Evolutionary conservation across 2,113 vertebrate genomes (phyloP), one percentile per base, ranked within the genome.

Genomic region (Atractosteus spatula): DNA sequence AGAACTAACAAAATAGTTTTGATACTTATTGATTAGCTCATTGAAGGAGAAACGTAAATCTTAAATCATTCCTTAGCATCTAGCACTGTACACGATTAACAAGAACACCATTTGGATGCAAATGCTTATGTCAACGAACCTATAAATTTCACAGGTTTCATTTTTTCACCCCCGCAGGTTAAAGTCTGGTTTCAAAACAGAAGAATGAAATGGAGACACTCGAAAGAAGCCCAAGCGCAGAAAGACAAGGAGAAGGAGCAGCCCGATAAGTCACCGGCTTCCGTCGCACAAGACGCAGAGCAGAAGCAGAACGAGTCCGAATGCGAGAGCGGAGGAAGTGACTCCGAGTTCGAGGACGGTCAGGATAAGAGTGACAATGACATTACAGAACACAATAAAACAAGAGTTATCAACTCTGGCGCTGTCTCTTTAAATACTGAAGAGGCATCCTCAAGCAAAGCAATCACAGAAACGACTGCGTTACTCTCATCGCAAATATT

Each of bases 181-280:
- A 98, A 99, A 78, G 97, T 99, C 42, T 99, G 97, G 97, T 98
- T 98, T 83, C 97, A 99, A 87, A 99, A 98, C 89, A 87, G 97
- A 16, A 87, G 97, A 71, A 99, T 98, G 97, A 98, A 99, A 84
- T 98, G 97, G 97, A 88, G 97, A 67, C 97, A 99, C 76, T 99
- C 97, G 68, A 98, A 99, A 76, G 97, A 98, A 81, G 97, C 97
- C 0, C 97, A 98, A 84, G 95, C 95, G 0, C 96, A 99, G 82
- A 98, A 98, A 74, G 97, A 98, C 81, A 98, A 98, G 75, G 96
- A 98, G 72, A 94, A 96, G 74, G 93, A 95, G 56, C 85, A 90
- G 10, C 74, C 85, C 0, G 95, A 96, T 55, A 90, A 94, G 77
- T 66, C 82, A 1, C 59, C 79, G 0, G 68, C 84, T 29, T 29